These are phyloP conservation scores for Heliopora coerulea DNA, from an alignment of 92 coral and sea anemone species.

Conservation along the genomic window DNA sequence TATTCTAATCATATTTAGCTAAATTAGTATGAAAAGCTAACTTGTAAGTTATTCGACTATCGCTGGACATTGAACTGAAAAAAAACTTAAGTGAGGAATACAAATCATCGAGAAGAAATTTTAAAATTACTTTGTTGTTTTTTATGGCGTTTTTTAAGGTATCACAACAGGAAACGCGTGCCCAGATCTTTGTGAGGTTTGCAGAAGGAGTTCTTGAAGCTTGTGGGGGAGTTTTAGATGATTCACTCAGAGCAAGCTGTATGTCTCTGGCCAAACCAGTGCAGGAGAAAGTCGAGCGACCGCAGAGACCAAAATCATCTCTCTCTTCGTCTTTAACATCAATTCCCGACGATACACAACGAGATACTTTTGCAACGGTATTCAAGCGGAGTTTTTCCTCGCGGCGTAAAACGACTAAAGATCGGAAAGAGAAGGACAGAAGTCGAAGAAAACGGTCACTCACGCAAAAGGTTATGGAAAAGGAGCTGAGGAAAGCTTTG, in stretches of 20 bases:
- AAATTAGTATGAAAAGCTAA: not conserved
- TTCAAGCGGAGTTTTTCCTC: constrained; percentile 84
- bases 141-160: constrained; percentile 45
- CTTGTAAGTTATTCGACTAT: not conserved
- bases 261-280: constrained; percentile 64
- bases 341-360: constrained; percentile 58
- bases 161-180: constrained; percentile 85
- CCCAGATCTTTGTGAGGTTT: constrained; percentile 90
- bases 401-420: constrained; percentile 21
- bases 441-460: constrained; percentile 29
- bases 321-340: constrained; percentile 81
- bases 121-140: too few relatives aligned
- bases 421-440: constrained; percentile 39
- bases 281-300: constrained; percentile 65
- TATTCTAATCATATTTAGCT: not conserved
- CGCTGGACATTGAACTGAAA: too few relatives aligned
- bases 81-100: too few relatives aligned
- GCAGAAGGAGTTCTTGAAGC: constrained; percentile 90
- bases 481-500: constrained; percentile 24
- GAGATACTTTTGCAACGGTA: constrained; percentile 66
- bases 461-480: constrained; percentile 22
- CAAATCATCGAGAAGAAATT: too few relatives aligned
- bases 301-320: constrained; percentile 47
- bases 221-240: constrained; percentile 62
- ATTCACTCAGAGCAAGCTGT: constrained; percentile 53